A percentile compares a stretch with the other conserved stretches of the same genome.
phyloP scores from a whole-genome alignment of 2,113 vertebrate species.

The Ranitomeya imitator region DNA sequence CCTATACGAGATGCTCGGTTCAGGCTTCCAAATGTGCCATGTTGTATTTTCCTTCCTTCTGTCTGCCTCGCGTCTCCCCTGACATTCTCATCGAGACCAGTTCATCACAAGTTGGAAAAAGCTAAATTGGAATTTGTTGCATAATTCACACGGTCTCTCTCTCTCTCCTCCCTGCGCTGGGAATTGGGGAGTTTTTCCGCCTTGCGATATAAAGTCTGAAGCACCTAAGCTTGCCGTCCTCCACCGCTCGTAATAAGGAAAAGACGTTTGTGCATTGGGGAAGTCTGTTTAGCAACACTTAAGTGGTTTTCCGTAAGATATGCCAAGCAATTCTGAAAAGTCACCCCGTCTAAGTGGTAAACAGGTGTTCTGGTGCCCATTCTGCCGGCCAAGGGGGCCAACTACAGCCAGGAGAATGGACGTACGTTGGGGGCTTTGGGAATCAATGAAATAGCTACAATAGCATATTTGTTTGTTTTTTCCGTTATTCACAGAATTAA shows the following conservation, averaged over 20 bases:
- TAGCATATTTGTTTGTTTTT: too few relatives aligned
- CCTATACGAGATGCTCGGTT: background rate
- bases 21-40: conserved; percentile 35
- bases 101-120: conserved; percentile 46
- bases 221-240: background rate
- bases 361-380: background rate
- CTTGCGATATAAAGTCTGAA: background rate
- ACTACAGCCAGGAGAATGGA: background rate
- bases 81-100: conserved; percentile 44
- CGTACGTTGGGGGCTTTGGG: background rate
- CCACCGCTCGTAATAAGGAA: background rate
- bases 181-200: conserved; percentile 1
- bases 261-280: background rate
- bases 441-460: too few relatives aligned
- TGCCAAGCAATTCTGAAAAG: background rate
- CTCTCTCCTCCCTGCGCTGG: background rate
- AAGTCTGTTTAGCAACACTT: background rate
- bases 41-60: conserved; percentile 40
- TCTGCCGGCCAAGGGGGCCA: background rate
- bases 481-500: too few relatives aligned
- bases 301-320: background rate
- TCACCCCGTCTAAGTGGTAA: background rate
- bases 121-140: conserved; percentile 52
- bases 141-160: conserved; percentile 37
- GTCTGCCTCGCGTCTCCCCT: conserved; percentile 42